Base-by-base conservation (phyloP, 2,888 invertebrate genomes). In the Acleris sparsana region DNA sequence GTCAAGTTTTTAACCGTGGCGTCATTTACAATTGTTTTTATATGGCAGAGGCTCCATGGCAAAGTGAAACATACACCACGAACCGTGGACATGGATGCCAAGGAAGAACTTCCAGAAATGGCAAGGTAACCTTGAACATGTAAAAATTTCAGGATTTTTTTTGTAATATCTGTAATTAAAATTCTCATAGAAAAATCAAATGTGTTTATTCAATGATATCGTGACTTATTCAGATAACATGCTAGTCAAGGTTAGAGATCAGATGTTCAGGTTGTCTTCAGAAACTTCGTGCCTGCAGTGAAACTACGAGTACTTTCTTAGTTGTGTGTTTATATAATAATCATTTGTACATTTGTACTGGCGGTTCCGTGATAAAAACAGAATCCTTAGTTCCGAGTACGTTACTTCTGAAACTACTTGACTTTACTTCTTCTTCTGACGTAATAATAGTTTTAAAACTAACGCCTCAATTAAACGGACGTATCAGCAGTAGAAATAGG, bases 11-110 rank as follows among this genome's bases (percentile, higher is more conserved):
- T 68, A 70, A 72, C 72, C 72, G 73, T 70, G 70, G 64, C 56
- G 29, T 46, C 13, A 72, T 71, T 71, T 76, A 79, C 78, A 80
- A 83, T 78, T 80, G 77, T 76, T 82, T 87, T 89, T 88, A 88
- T 91, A 92, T 92, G 91, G 90, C 92, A 90, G 89, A 90, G 85
- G 85, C 86, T 86, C 87, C 80, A 76, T 85, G 85, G 76, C 82
- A 83, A 77, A 85, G 86, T 89, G 85, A 85, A 82, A 87, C 87
- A 73, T 86, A 88, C 81, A 86, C 84, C 78, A 87, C 85, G 85
- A 79, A 80, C 73, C 82, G 84, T 81, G 83, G 80, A 72, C 84
- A 83, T 75, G 80, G 80, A 71, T 83, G 83, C 71, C 80, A 80
- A 62, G 74, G 78, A 69, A 78, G 86, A 74, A 80, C 86, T 73